These are phyloP conservation scores for Puntigrus tetrazona DNA, from an alignment of 2,113 vertebrate genomes.

Conservation along the genomic window DNA sequence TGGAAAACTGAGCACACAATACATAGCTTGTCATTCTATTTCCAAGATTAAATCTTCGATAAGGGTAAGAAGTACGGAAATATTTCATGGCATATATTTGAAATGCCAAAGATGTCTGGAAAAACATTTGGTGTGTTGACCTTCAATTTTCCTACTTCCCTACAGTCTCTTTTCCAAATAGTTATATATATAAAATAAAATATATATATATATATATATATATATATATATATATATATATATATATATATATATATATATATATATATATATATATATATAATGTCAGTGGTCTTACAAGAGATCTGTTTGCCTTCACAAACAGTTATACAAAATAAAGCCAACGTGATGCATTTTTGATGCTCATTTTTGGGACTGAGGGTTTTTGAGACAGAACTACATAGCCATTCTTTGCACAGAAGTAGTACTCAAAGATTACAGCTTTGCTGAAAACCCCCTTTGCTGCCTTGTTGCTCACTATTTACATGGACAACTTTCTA, in stretches of 20 bases:
- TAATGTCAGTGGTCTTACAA: background rate
- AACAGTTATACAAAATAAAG: background rate
- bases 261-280: too few species aligned
- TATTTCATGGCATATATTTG: background rate
- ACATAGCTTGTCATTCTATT: background rate
- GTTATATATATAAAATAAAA: too few species aligned
- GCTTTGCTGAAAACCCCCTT: background rate
- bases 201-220: too few species aligned
- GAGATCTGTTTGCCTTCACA: background rate
- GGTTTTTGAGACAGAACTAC: background rate
- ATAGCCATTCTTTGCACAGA: background rate
- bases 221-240: too few species aligned
- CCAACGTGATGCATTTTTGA: background rate
- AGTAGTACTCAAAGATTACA: background rate
- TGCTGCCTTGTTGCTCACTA: background rate
- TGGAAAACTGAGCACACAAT: too few species aligned
- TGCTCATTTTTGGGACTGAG: background rate
- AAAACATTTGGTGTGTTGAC: conserved; percentile 45
- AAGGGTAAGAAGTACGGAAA: background rate
- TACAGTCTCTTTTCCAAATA: conserved; percentile 56
- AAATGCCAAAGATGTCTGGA: conserved; percentile 48
- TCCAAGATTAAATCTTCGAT: background rate
- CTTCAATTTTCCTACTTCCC: conserved; percentile 48
- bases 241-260: too few species aligned
- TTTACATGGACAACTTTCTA: background rate